These are phyloP conservation scores for Sipha flava DNA, from an alignment of 1,140 invertebrate species.

Conservation along the genomic window DNA sequence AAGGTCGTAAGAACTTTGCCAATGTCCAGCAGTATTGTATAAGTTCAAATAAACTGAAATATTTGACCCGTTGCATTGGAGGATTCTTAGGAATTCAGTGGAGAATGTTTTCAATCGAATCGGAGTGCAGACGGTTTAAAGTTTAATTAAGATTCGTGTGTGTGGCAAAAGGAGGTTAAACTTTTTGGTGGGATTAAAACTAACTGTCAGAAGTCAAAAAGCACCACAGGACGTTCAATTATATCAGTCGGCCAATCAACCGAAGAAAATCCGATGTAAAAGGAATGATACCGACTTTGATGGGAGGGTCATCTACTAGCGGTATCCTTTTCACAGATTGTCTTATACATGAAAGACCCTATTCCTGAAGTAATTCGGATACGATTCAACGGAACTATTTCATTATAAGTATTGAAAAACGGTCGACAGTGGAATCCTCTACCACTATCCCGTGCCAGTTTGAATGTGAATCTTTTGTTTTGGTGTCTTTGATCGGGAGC, in stretches of 20 bases:
- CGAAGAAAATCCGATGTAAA: constrained; percentile 14
- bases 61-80: background rate
- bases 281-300: background rate
- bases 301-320: background rate
- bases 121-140: constrained; percentile 4
- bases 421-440: background rate
- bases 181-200: constrained; percentile 12
- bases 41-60: constrained; percentile 3
- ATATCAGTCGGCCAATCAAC: constrained; percentile 8
- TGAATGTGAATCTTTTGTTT: background rate
- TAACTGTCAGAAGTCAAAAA: constrained; percentile 22
- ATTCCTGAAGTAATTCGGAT: background rate
- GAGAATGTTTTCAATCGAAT: constrained; percentile 20
- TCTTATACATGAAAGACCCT: constrained; percentile 20
- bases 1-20: background rate
- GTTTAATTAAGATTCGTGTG: constrained; percentile 20
- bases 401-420: background rate
- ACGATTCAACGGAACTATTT: constrained; percentile 16
- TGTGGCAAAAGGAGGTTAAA: background rate
- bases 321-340: constrained; percentile 16
- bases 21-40: background rate
- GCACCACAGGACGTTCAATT: background rate
- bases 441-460: background rate
- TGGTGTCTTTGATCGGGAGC: background rate
- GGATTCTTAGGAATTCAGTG: background rate